Conservation (phyloP, 2,797 vertebrate genomes). For the Acestrorhynchus altus region DNA sequence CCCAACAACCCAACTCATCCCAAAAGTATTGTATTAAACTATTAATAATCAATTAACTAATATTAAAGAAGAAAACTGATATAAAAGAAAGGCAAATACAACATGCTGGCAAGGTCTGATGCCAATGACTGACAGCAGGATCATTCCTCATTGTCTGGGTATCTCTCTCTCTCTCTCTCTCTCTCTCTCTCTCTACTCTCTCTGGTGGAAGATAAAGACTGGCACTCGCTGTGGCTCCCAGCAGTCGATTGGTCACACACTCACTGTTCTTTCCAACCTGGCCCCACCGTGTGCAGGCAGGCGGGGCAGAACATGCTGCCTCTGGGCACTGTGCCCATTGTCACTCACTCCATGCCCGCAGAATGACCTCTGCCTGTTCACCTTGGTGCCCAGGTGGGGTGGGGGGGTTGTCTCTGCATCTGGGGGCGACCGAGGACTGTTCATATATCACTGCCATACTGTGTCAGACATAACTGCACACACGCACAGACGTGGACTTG, state of each 20-base stretch:
- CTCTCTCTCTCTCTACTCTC: slow-evolving; percentile 9
- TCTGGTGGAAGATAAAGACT: slow-evolving; percentile 32
- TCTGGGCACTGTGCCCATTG: slow-evolving; percentile 43
- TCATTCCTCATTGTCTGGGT: slow-evolving; percentile 12
- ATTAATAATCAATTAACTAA: too few relatives aligned
- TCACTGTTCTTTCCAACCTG: slow-evolving; percentile 33
- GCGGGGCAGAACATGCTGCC: slow-evolving; percentile 33
- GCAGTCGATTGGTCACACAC: slow-evolving; percentile 40
- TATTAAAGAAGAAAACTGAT: too few relatives aligned
- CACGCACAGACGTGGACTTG: too few relatives aligned
- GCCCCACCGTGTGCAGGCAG: neutral
- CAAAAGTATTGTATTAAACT: too few relatives aligned
- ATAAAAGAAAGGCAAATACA: neutral
- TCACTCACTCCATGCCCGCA: slow-evolving; percentile 25
- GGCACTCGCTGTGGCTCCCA: slow-evolving; percentile 21
- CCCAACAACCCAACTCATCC: too few relatives aligned
- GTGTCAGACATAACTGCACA: neutral
- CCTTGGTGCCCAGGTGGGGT: slow-evolving; percentile 16
- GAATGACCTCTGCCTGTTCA: slow-evolving; percentile 41
- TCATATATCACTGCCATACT: neutral
- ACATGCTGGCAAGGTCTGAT: neutral
- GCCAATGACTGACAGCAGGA: neutral
- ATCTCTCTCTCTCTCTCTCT: neutral
- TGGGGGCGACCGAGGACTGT: neutral
- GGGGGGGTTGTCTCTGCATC: slow-evolving; percentile 6